phyloP scores from a whole-genome alignment of 2,888 invertebrate species.

The Cheilosia pagana region DNA sequence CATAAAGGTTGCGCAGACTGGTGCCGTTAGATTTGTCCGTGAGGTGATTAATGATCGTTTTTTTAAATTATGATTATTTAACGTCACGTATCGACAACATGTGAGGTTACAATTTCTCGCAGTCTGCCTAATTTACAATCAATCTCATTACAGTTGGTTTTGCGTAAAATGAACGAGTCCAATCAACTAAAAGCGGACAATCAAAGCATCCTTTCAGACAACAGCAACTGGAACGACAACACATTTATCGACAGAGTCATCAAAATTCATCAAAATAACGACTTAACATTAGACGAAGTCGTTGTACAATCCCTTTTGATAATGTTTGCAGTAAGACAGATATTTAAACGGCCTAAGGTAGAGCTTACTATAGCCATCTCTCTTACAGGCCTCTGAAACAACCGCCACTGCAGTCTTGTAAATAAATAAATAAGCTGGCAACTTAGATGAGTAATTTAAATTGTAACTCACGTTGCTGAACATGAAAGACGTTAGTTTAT shows the following conservation, averaged over 20 bases:
- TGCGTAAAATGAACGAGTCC: not conserved
- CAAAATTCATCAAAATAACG: conserved; percentile 58
- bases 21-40: too few species aligned
- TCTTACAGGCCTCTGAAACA: conserved; percentile 76
- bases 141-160: conserved; percentile 17
- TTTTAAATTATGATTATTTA: not conserved
- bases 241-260: conserved; percentile 70
- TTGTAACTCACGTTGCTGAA: too few species aligned
- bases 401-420: conserved; percentile 76
- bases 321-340: conserved; percentile 69
- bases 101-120: not conserved
- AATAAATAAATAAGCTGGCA: too few species aligned
- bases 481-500: too few species aligned
- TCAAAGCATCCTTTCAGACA: too few species aligned
- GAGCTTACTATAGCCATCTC: too few species aligned
- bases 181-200: not conserved
- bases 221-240: conserved; percentile 13
- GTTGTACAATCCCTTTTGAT: conserved; percentile 64
- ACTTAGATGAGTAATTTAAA: too few species aligned
- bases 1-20: not conserved
- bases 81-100: not conserved
- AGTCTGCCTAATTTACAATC: not conserved
- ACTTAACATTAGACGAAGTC: conserved; percentile 68
- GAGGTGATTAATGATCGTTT: not conserved
- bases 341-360: not conserved